phyloP scores from a whole-genome alignment of 2,888 invertebrate genomes.

The Chrysolina haemoptera region DNA sequence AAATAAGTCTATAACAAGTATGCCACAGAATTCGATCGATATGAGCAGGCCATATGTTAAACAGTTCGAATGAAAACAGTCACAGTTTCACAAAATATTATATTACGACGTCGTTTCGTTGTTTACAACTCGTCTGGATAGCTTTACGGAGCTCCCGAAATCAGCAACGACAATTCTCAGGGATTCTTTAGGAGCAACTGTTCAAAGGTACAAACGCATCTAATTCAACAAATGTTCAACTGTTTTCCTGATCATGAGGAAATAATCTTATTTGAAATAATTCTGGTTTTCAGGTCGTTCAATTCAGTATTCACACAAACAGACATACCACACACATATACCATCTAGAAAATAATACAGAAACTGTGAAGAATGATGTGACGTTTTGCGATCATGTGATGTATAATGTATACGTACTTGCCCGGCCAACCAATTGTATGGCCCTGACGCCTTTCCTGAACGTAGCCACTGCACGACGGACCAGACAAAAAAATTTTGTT shows the following conservation, averaged over 20 bases:
- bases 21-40: no score
- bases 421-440: conserved; percentile 98
- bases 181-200: no score
- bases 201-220: no score
- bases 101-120: no score
- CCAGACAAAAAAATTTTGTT: conserved; percentile 71
- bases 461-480: conserved; percentile 88
- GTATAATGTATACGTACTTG: conserved; percentile 87
- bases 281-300: neutral
- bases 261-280: neutral
- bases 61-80: no score
- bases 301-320: neutral
- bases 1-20: no score
- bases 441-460: conserved; percentile 99
- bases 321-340: neutral
- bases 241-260: neutral
- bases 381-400: conserved; percentile 17
- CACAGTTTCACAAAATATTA: no score
- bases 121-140: no score
- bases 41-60: no score
- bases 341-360: neutral
- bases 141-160: no score
- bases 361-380: neutral
- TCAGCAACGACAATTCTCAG: no score
- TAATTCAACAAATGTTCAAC: no score